These are phyloP conservation scores for Anagrus nilaparvatae DNA, from an alignment of 1,140 invertebrate genomes.

Conservation along the genomic window DNA sequence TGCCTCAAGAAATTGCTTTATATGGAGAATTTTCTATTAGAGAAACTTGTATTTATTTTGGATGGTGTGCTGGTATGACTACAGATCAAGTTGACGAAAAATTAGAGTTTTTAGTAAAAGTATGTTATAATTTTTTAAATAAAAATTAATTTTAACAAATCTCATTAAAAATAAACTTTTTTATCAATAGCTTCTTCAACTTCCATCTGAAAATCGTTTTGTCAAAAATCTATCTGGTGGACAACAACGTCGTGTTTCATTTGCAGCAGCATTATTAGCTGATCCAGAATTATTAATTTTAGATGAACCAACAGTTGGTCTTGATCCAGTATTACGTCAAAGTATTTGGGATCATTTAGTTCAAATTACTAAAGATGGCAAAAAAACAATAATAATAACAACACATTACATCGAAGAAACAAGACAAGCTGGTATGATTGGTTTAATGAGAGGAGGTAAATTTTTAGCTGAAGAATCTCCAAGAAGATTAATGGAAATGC, in stretches of 20 bases:
- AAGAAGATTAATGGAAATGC: conserved; percentile 62
- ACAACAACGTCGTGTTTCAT: conserved; percentile 78
- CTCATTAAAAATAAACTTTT: background rate
- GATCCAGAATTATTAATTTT: conserved; percentile 84
- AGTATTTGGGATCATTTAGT: conserved; percentile 93
- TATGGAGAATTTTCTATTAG: conserved; percentile 85
- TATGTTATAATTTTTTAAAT: conserved; percentile 32
- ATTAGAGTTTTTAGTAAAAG: conserved; percentile 71
- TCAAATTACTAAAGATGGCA: conserved; percentile 73
- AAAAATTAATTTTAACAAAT: background rate
- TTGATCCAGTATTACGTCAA: conserved; percentile 85
- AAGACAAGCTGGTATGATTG: conserved; percentile 79
- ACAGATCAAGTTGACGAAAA: conserved; percentile 62
- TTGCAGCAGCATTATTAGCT: conserved; percentile 78
- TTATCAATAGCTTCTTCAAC: conserved; percentile 40
- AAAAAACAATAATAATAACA: conserved; percentile 90
- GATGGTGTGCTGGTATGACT: conserved; percentile 74
- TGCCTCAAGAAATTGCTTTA: conserved; percentile 78
- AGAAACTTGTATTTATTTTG: conserved; percentile 87
- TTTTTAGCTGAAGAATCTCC: conserved; percentile 88
- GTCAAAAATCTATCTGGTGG: conserved; percentile 84
- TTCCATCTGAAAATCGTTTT: conserved; percentile 50
- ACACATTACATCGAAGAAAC: conserved; percentile 98
- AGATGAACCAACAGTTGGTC: conserved; percentile 91
- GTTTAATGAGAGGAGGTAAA: conserved; percentile 82